These are phyloP conservation scores for Euura lappo DNA, from an alignment of 1,140 invertebrate genomes.

Conservation along the genomic window DNA sequence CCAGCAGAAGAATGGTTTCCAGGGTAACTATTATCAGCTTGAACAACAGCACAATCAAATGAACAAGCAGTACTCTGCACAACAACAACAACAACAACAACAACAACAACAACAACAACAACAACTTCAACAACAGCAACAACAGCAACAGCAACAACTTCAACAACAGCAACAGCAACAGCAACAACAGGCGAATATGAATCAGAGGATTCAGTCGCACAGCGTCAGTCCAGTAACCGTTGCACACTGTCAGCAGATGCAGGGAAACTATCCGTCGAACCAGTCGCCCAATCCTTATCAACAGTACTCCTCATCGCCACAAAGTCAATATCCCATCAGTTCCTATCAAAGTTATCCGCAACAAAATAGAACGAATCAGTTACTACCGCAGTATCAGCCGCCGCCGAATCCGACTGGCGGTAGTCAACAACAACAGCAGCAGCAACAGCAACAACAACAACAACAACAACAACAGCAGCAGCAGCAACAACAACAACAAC, in stretches of 20 bases:
- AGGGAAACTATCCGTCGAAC: conserved; percentile 34
- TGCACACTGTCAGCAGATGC: conserved; percentile 47
- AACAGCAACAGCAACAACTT: too few species aligned
- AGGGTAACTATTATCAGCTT: conserved; percentile 46
- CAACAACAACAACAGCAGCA: conserved; percentile 34
- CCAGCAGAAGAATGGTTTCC: conserved; percentile 42
- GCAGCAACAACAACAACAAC: conserved; percentile 33
- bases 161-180: too few species aligned
- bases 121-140: conserved; percentile 13
- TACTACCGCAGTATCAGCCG: conserved; percentile 52
- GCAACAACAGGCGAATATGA: conserved; percentile 28
- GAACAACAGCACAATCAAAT: conserved; percentile 58
- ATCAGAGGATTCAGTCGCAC: conserved; percentile 46
- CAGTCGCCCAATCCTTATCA: conserved; percentile 49
- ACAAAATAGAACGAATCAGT: conserved; percentile 49
- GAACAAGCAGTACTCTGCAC: conserved; percentile 47
- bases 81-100: conserved; percentile 23
- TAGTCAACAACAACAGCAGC: conserved; percentile 37
- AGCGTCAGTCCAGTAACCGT: conserved; percentile 53
- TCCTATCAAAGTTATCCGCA: conserved; percentile 46
- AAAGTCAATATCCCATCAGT: conserved; percentile 46
- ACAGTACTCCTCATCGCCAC: conserved; percentile 28
- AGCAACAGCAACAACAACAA: conserved; percentile 39
- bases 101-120: conserved; percentile 28
- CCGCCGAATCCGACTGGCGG: conserved; percentile 42